phyloP scores from a whole-genome alignment of 2,113 vertebrate species.

The Thunnus maccoyii region DNA sequence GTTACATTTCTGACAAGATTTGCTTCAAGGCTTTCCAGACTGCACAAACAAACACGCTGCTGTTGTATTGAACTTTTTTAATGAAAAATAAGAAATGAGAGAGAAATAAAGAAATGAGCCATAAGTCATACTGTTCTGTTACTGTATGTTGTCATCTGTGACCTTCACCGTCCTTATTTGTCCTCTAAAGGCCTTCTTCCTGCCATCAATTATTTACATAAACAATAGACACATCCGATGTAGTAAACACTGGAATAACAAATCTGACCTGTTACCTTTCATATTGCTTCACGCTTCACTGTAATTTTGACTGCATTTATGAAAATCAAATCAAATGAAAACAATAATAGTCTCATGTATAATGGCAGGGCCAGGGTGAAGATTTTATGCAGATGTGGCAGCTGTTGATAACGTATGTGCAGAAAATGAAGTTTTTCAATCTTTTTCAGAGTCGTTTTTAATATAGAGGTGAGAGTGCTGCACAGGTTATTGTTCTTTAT shows the following conservation, averaged over 20 bases:
- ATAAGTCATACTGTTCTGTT: background rate
- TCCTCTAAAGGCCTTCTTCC: background rate
- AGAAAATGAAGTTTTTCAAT: background rate
- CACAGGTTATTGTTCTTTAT: background rate
- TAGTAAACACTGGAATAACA: background rate
- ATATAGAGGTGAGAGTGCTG: background rate
- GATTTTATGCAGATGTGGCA: background rate
- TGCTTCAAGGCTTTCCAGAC: background rate
- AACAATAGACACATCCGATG: background rate
- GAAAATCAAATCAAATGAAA: background rate
- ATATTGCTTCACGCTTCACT: background rate
- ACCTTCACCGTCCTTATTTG: background rate
- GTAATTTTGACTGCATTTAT: background rate
- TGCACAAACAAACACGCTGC: constrained; percentile 10
- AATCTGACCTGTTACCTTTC: background rate
- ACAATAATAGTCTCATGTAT: background rate
- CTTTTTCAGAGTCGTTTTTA: constrained; percentile 1
- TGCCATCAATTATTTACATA: constrained; percentile 13
- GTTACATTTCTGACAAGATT: constrained; percentile 17
- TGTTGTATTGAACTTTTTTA: background rate
- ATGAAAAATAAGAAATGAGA: constrained; percentile 5
- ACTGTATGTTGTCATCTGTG: constrained; percentile 9
- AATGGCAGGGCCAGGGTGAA: constrained; percentile 11
- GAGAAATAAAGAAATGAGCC: background rate
- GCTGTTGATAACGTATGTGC: background rate